These are phyloP conservation scores for Lemur catta DNA, from an alignment of 2,797 vertebrate species.

Conservation along the genomic window DNA sequence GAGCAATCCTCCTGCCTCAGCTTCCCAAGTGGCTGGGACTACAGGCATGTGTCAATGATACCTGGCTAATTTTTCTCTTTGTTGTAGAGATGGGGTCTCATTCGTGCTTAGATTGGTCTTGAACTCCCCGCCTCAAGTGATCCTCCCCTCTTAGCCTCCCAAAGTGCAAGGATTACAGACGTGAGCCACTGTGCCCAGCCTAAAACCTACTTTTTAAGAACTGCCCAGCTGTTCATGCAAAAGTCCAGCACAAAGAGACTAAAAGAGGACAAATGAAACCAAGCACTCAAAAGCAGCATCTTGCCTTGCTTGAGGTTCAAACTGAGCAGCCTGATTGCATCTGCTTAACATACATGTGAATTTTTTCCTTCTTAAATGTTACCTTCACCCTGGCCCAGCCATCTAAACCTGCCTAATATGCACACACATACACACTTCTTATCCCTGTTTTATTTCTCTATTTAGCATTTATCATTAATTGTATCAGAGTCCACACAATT, in stretches of 20 bases:
- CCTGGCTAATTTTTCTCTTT: background rate
- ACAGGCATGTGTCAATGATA: background rate
- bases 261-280: background rate
- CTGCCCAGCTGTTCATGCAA: background rate
- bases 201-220: background rate
- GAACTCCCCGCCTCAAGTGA: background rate
- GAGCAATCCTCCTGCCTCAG: background rate
- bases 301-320: background rate
- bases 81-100: background rate
- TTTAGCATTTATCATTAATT: background rate
- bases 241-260: background rate
- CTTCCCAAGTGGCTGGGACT: background rate
- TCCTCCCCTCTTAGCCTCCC: background rate
- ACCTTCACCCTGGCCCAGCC: background rate
- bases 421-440: no score
- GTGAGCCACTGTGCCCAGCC: no score
- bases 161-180: no score
- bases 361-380: background rate
- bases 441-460: background rate
- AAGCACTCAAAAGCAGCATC: background rate
- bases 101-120: background rate
- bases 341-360: background rate
- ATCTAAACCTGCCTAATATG: background rate
- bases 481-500: background rate
- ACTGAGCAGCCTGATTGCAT: background rate